Evolutionary conservation across 2,888 invertebrate species (phyloP).

Genomic region (Conchocele bisecta): DNA sequence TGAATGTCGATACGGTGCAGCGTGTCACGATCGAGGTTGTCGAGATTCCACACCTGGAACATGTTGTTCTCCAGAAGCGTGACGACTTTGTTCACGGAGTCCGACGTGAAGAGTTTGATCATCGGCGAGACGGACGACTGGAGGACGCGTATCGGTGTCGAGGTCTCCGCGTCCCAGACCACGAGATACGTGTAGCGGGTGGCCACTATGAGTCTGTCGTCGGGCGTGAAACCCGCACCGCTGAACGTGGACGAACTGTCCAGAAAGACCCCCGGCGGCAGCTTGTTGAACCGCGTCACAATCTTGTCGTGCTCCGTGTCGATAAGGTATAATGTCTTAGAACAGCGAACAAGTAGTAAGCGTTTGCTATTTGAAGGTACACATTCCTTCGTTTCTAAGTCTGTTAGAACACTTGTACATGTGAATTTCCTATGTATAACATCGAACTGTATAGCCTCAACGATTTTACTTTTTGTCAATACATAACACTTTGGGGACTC

Average conservation of each 20-base stretch:
- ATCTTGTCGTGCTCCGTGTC: constrained; percentile 63
- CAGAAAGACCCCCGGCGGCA: constrained; percentile 71
- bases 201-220: constrained; percentile 72
- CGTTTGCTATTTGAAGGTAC: constrained; percentile 63
- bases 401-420: constrained; percentile 64
- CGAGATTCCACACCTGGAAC: constrained; percentile 77
- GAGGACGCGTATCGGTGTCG: constrained; percentile 70
- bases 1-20: constrained; percentile 69
- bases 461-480: constrained; percentile 65
- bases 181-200: constrained; percentile 75
- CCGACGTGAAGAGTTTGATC: constrained; percentile 69
- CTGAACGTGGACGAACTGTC: constrained; percentile 72
- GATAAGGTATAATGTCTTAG: constrained; percentile 69
- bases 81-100: constrained; percentile 71
- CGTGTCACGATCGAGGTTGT: constrained; percentile 75
- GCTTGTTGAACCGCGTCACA: constrained; percentile 60
- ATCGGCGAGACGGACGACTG: constrained; percentile 72
- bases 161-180: constrained; percentile 73
- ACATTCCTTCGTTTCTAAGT: constrained; percentile 70
- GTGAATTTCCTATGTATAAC: constrained; percentile 60
- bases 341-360: constrained; percentile 66
- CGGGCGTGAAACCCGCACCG: constrained; percentile 74
- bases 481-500: constrained; percentile 67
- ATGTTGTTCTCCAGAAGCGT: constrained; percentile 72
- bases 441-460: constrained; percentile 69